Conservation (phyloP, 2,797 vertebrate genomes). For the Anguilla megastoma region DNA sequence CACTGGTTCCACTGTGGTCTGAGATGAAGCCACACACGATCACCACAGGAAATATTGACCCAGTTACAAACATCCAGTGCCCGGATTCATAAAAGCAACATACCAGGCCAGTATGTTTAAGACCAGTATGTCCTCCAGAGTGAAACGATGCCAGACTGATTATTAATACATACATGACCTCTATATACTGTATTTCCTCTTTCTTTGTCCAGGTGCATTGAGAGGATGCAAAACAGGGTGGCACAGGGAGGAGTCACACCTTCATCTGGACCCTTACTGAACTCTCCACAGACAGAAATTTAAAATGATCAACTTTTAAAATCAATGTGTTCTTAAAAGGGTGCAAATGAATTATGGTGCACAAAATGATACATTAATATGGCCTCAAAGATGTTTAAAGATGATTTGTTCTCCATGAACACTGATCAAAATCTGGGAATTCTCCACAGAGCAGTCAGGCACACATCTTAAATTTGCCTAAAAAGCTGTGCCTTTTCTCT, state of each 20-base stretch:
- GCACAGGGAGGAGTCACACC: background rate
- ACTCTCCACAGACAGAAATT: background rate
- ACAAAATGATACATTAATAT: background rate
- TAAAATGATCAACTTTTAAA: background rate
- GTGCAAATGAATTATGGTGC: background rate
- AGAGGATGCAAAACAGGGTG: background rate
- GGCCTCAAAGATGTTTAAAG: constrained; percentile 5
- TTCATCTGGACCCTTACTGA: background rate
- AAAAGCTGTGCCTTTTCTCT: no score
- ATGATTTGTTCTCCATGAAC: background rate
- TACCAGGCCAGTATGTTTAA: no score
- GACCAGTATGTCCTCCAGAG: background rate
- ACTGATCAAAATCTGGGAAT: background rate
- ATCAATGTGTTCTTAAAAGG: background rate
- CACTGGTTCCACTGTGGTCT: constrained; percentile 1
- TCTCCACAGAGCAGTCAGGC: no score
- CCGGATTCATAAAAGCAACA: background rate
- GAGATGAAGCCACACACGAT: background rate
- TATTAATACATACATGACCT: background rate
- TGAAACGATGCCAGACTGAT: background rate
- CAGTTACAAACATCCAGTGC: background rate
- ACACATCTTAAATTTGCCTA: no score
- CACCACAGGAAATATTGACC: constrained; percentile 7
- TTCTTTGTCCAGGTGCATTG: background rate
- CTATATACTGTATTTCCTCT: background rate